These are phyloP conservation scores for Euphysa ruthae DNA, from an alignment of 30 jellyfish, hydroid and myxozoan genomes.

Conservation along the genomic window DNA sequence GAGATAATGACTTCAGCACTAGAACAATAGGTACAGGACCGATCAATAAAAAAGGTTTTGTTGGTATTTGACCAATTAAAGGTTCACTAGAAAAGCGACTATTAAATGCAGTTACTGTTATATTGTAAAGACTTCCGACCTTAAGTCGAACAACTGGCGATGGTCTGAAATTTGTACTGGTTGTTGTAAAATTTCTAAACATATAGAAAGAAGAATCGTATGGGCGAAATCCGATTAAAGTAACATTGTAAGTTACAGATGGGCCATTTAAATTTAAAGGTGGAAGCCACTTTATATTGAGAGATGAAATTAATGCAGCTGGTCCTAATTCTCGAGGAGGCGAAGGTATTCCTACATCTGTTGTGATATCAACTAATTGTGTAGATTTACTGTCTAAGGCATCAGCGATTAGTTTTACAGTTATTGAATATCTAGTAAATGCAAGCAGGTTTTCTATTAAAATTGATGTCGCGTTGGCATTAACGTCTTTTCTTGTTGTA, in stretches of 20 bases:
- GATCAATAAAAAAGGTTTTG: not conserved
- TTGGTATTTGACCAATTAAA: not conserved
- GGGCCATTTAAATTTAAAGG: not conserved
- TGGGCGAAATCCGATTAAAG: not conserved
- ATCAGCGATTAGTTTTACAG: not conserved
- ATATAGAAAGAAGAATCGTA: not conserved
- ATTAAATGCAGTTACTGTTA: not conserved
- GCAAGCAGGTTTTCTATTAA: not conserved
- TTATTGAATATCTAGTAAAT: not conserved
- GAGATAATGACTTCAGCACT: not conserved
- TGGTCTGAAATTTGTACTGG: not conserved
- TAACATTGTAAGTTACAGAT: not conserved
- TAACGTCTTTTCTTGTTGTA: not conserved
- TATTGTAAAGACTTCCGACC: not conserved
- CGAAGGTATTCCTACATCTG: not conserved
- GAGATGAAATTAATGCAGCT: not conserved
- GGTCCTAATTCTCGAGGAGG: not conserved
- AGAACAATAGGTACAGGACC: not conserved
- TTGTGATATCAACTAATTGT: not conserved
- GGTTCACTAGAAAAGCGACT: not conserved
- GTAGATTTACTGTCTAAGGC: not conserved
- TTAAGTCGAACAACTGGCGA: not conserved
- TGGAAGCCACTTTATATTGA: not conserved
- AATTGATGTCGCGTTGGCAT: not conserved
- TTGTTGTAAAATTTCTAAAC: not conserved